phyloP scores from a whole-genome alignment of 2,113 vertebrate species.

The Riparia riparia region DNA sequence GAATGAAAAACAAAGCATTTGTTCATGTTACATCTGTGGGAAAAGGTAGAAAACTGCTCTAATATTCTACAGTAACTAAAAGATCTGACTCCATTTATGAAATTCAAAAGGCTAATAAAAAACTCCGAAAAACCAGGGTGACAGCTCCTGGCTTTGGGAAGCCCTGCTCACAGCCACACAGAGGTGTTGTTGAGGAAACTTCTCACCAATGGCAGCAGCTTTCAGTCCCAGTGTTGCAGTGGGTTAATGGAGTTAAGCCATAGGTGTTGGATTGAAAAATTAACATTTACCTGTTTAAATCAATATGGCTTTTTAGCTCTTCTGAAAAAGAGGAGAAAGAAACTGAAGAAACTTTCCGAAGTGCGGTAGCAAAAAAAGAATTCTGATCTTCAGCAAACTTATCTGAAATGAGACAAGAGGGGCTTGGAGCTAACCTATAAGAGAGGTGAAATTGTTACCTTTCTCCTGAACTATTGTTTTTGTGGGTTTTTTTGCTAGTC shows the following conservation, averaged over 20 bases:
- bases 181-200: background rate
- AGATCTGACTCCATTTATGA: too few species aligned
- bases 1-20: too few species aligned
- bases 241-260: background rate
- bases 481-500: background rate
- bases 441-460: background rate
- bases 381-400: background rate
- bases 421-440: background rate
- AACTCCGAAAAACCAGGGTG: too few species aligned
- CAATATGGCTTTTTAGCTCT: background rate
- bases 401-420: background rate
- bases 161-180: background rate
- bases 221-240: background rate
- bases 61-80: too few species aligned
- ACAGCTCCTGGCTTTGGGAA: background rate
- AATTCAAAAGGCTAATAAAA: too few species aligned
- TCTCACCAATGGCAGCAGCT: background rate
- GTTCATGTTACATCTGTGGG: too few species aligned
- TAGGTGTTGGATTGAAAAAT: background rate
- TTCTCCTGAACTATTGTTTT: background rate
- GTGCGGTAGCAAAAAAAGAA: background rate
- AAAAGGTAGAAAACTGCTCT: too few species aligned
- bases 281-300: background rate
- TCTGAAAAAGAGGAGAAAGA: background rate
- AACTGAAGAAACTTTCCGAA: background rate